Evolutionary conservation across 1,140 invertebrate genomes (phyloP).

Genomic region (Panonychus citri): DNA sequence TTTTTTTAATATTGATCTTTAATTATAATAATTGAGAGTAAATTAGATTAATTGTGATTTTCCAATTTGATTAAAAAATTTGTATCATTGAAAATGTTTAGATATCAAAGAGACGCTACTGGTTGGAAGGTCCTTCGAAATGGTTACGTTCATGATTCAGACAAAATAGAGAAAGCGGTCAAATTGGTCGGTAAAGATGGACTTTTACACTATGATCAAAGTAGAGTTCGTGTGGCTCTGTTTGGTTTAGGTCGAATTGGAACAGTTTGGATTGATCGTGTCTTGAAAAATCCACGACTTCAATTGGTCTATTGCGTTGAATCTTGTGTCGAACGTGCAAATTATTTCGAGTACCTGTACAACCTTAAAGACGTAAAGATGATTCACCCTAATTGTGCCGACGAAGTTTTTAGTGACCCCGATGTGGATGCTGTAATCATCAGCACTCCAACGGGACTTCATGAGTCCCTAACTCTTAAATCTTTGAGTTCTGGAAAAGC

Average conservation of each 20-base stretch:
- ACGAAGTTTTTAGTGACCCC: conserved; percentile 30
- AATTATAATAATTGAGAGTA: too few relatives aligned
- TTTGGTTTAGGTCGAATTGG: conserved; percentile 36
- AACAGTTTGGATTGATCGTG: conserved; percentile 34
- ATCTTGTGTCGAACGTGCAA: conserved; percentile 25
- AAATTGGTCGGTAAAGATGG: not conserved
- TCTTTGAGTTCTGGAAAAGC: conserved; percentile 32
- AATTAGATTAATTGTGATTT: too few relatives aligned
- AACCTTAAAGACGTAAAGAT: conserved; percentile 23
- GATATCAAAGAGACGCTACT: too few relatives aligned
- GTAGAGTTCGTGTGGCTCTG: conserved; percentile 24
- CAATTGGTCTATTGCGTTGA: conserved; percentile 36
- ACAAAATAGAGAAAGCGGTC: not conserved
- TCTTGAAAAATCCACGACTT: conserved; percentile 28
- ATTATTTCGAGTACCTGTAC: conserved; percentile 28
- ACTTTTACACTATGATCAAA: not conserved
- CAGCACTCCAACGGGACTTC: conserved; percentile 34
- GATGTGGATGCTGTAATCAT: conserved; percentile 32
- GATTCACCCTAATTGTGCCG: conserved; percentile 27
- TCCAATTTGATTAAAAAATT: too few relatives aligned
- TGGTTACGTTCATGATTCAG: not conserved
- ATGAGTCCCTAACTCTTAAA: conserved; percentile 33
- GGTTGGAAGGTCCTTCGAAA: not conserved
- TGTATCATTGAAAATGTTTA: too few relatives aligned
- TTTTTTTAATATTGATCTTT: too few relatives aligned